These are phyloP conservation scores for Thamnaconus septentrionalis DNA, from an alignment of 2,113 vertebrate species.

Conservation along the genomic window DNA sequence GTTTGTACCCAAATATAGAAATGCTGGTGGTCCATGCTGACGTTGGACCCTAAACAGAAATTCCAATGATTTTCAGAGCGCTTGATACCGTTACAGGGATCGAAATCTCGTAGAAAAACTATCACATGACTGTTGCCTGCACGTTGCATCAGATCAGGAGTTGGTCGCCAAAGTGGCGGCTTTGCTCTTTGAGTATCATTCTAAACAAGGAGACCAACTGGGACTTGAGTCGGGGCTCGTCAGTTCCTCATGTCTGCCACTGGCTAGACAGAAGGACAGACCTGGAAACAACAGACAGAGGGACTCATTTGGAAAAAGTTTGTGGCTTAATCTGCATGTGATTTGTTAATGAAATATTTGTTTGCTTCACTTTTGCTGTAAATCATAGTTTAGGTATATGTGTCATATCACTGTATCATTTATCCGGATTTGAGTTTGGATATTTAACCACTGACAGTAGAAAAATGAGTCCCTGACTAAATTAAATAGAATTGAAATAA, in stretches of 20 bases:
- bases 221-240: background rate
- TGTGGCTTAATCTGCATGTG: too few species aligned
- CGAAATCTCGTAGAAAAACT: conserved; percentile 17
- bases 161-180: conserved; percentile 1
- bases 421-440: too few species aligned
- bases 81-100: conserved; percentile 27
- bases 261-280: background rate
- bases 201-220: conserved; percentile 13
- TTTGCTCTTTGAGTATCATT: conserved; percentile 6
- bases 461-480: too few species aligned
- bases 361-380: too few species aligned
- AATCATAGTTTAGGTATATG: too few species aligned
- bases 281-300: background rate
- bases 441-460: too few species aligned
- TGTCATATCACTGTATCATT: too few species aligned
- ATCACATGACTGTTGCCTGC: conserved; percentile 34
- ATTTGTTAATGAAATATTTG: too few species aligned
- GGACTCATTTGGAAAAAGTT: too few species aligned
- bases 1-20: conserved; percentile 45
- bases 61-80: conserved; percentile 2
- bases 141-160: conserved; percentile 43
- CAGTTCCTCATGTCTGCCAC: background rate
- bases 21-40: conserved; percentile 16
- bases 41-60: conserved; percentile 37
- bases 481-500: too few species aligned